phyloP scores from a whole-genome alignment of 2,888 invertebrate species.

The Palloptera scutellata region DNA sequence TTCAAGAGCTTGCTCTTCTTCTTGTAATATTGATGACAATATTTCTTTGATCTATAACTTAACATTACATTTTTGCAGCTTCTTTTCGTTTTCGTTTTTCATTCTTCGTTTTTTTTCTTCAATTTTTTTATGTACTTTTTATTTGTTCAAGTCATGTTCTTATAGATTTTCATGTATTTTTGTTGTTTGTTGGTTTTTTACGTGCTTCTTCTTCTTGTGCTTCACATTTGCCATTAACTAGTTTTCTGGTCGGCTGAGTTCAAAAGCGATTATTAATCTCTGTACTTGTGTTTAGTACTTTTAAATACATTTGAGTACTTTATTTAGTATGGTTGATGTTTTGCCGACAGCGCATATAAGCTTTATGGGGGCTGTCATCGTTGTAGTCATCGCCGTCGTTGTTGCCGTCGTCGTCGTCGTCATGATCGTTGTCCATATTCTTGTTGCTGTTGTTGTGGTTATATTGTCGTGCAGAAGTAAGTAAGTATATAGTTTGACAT shows the following conservation, averaged over 20 bases:
- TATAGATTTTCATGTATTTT: not conserved
- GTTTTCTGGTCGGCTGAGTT: constrained; percentile 61
- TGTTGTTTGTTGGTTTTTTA: not conserved
- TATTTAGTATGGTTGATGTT: constrained; percentile 57
- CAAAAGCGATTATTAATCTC: constrained; percentile 61
- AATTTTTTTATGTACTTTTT: not conserved
- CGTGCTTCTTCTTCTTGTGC: constrained; percentile 21
- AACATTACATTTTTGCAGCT: not conserved
- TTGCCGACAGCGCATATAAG: constrained; percentile 45
- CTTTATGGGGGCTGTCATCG: constrained; percentile 14
- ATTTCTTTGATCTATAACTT: constrained; percentile 29
- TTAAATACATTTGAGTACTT: constrained; percentile 59
- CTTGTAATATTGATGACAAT: constrained; percentile 21
- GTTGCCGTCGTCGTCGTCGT: not conserved
- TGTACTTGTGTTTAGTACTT: constrained; percentile 57
- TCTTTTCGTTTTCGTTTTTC: not conserved
- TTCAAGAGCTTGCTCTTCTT: not conserved
- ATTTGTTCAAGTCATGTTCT: not conserved
- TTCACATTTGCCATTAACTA: constrained; percentile 50
- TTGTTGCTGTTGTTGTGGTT: not conserved
- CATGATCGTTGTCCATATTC: not conserved
- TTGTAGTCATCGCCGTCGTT: constrained; percentile 7
- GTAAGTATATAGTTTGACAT: not conserved
- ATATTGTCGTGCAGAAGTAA: not conserved
- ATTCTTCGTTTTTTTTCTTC: not conserved